Conservation (phyloP, 1,140 invertebrate species). For the Oryzaephilus surinamensis region DNA sequence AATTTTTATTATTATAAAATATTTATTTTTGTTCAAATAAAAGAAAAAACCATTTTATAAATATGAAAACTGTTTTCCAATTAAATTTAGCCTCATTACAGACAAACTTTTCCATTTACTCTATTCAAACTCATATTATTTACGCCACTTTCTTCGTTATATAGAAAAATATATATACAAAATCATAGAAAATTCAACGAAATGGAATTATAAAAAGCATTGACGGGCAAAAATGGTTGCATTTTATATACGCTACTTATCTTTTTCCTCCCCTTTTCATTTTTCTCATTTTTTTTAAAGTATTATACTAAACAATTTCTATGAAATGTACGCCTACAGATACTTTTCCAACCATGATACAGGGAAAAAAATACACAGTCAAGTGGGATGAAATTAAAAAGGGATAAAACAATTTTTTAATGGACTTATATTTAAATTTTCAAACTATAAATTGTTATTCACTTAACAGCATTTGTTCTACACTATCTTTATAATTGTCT, state of each 20-base stretch:
- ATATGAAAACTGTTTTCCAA: slow-evolving; percentile 23
- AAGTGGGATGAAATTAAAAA: too few relatives aligned
- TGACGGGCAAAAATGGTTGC: slow-evolving; percentile 9
- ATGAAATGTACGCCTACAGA: background rate
- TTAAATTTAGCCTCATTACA: slow-evolving; percentile 25
- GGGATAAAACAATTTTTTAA: background rate
- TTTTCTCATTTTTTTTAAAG: background rate
- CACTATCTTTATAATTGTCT: slow-evolving; percentile 22
- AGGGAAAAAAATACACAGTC: too few relatives aligned
- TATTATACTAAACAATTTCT: too few relatives aligned
- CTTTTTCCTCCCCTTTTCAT: background rate
- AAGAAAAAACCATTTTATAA: too few relatives aligned
- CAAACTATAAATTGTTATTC: slow-evolving; percentile 15
- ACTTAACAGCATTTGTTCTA: slow-evolving; percentile 28
- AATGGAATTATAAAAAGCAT: slow-evolving; percentile 5
- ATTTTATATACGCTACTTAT: slow-evolving; percentile 1
- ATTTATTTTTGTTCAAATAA: too few relatives aligned
- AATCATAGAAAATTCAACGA: background rate
- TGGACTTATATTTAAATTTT: background rate
- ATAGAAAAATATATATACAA: slow-evolving; percentile 17
- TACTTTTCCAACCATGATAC: background rate
- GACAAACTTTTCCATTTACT: slow-evolving; percentile 13
- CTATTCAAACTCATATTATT: slow-evolving; percentile 21
- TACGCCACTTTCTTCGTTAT: slow-evolving; percentile 20
- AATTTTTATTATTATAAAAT: too few relatives aligned